Base-by-base conservation (phyloP, 2,113 vertebrate species). In the Cavia aperea region DNA sequence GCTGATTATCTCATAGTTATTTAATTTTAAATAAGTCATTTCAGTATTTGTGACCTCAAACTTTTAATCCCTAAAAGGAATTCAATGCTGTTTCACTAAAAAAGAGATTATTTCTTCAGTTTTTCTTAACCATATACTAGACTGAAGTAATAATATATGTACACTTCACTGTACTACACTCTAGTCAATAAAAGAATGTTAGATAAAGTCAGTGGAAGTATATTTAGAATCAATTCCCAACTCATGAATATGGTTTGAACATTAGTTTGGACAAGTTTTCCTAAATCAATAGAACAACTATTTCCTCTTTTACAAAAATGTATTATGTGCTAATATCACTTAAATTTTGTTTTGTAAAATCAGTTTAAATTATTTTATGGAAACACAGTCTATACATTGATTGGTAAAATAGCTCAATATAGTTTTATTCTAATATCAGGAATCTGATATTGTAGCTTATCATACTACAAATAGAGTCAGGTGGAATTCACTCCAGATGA, bases 21-120 rank as follows among this genome's bases (percentile, higher is more conserved):
- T 91, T 93, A 36, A 87, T 79, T 73, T 60, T 63, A n/a, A 62
- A 56, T 54, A 79, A 75, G 15, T 68, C 21, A 68, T n/a, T 89
- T 75, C 68, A 78, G 1, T 81, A 89, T 77, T n/a, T 33, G 7
- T 1, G 7, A 82, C 31, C 4, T 68, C 18, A 39, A 6, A 68
- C 89, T 78, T 26, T n/a, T 89, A 75, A 75, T 90, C 33, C 63
- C 66, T 72, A 46, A 81, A 89, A 75, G 60, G 43, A 90, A 81
- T 33, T n/a, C 13, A 81, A 18, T 49, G 2, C 7, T 91, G 4
- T 73, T 21, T 68, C 7, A 43, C 11, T 60, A 31, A 54, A 13
- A 91, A 66, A 10, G 4, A 31, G 8, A 79, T 68, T 77, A 18
- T 36, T 24, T 26, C 58, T 86, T 31, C 11, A 66, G 9, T 16